Conservation (phyloP, 2,113 vertebrate genomes). For the Heteronetta atricapilla region DNA sequence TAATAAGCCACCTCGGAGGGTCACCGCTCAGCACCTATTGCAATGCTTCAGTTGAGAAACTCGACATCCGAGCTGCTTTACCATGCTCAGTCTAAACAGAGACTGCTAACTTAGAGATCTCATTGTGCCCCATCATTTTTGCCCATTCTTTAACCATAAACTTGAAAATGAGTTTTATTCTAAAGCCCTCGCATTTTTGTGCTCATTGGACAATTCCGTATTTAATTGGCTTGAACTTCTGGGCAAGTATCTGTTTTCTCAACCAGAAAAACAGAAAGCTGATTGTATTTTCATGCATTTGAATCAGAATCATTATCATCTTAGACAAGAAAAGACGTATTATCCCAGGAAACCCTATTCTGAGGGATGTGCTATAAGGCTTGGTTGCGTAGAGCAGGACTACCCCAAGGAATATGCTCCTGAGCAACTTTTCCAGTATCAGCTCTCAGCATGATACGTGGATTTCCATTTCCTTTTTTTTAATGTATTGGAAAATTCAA, state of each 20-base stretch:
- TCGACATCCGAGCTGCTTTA: neutral
- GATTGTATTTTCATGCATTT: neutral
- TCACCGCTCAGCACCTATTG: neutral
- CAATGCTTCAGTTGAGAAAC: neutral
- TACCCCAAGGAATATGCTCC: neutral
- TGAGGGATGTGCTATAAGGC: neutral
- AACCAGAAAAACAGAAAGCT: constrained; percentile 11
- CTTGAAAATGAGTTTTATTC: neutral
- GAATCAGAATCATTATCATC: neutral
- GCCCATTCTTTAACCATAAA: neutral
- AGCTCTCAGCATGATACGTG: neutral
- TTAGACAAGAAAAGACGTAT: neutral
- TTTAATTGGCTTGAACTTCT: neutral
- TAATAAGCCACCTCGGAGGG: neutral
- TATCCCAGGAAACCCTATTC: neutral
- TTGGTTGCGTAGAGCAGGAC: neutral
- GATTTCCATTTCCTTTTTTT: neutral
- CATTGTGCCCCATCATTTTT: neutral
- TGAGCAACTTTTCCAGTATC: neutral
- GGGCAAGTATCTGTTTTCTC: neutral
- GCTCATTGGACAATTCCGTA: neutral
- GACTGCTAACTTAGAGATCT: accelerated
- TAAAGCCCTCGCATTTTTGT: neutral
- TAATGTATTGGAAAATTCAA: neutral
- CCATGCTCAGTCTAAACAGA: neutral